Evolutionary conservation across 1,140 invertebrate genomes (phyloP).

Genomic region (Helicoverpa zea): DNA sequence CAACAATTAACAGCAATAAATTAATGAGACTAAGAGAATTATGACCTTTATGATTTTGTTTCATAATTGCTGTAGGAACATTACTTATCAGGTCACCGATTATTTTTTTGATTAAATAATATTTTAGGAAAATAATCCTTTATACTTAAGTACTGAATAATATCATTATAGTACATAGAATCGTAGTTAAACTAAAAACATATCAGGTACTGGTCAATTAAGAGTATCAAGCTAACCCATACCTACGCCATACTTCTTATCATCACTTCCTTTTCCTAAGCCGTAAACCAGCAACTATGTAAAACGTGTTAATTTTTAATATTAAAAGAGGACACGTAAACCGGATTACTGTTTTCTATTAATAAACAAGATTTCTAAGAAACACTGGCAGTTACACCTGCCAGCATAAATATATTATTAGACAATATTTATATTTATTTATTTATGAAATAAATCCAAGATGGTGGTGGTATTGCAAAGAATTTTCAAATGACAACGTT

Average conservation of each 20-base stretch:
- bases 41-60: no score
- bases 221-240: conserved; percentile 6
- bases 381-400: background rate
- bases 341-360: conserved; percentile 47
- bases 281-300: conserved; percentile 40
- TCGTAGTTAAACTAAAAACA: background rate
- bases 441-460: conserved; percentile 27
- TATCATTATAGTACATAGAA: no score
- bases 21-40: no score
- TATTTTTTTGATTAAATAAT: no score
- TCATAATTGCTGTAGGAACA: no score
- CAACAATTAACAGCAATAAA: no score
- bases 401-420: conserved; percentile 9
- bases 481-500: conserved; percentile 2
- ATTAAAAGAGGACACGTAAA: conserved; percentile 47
- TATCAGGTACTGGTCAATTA: background rate
- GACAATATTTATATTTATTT: conserved; percentile 31
- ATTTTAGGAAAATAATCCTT: no score
- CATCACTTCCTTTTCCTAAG: conserved; percentile 16
- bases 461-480: background rate
- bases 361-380: conserved; percentile 47
- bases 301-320: conserved; percentile 45
- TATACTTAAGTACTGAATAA: no score
- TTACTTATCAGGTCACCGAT: no score
- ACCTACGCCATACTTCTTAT: conserved; percentile 7